Evolutionary conservation across 2,797 vertebrate genomes (phyloP).

Genomic region (Hypotaenidia philippensis): DNA sequence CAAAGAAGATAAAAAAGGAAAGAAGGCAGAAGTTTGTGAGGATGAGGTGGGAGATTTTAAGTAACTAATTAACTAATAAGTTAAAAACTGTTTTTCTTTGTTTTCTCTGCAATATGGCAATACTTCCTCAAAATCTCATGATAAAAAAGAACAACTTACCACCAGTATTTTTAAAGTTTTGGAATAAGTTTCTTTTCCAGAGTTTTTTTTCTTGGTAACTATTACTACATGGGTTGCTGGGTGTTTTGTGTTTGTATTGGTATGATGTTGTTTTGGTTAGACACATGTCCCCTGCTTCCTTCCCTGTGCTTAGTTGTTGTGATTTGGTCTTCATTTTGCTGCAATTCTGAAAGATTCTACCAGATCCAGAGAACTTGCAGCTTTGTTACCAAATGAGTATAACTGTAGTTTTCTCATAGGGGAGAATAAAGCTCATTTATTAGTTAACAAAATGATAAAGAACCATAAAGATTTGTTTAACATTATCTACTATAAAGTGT

Average conservation of each 20-base stretch:
- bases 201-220: background rate
- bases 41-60: slow-evolving; percentile 86
- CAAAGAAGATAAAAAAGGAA: slow-evolving; percentile 88
- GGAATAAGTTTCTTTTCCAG: background rate
- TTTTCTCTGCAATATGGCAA: background rate
- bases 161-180: background rate
- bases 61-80: background rate
- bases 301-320: background rate
- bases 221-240: background rate
- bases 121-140: background rate
- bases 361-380: background rate
- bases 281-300: too few relatives aligned
- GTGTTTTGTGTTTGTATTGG: background rate
- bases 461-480: background rate
- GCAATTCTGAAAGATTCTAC: background rate
- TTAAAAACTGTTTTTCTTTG: background rate
- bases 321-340: background rate
- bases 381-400: background rate
- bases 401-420: background rate
- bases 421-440: background rate
- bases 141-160: background rate
- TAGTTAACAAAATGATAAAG: background rate
- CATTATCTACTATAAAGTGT: background rate
- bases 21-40: slow-evolving; percentile 89
- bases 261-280: background rate